phyloP scores from a whole-genome alignment of 1,140 invertebrate species.

The Leptonema lineaticorne region DNA sequence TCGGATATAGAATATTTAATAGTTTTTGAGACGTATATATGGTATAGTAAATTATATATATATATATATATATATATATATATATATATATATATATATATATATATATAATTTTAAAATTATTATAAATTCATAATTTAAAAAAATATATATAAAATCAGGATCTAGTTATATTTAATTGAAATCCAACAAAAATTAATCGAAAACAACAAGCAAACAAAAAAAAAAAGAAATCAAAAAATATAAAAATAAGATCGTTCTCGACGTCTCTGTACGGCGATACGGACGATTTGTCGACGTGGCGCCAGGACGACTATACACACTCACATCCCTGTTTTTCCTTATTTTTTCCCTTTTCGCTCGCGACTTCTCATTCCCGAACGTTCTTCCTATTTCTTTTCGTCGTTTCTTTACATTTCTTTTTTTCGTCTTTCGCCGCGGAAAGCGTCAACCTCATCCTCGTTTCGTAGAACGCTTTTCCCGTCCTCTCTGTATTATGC shows the following conservation, averaged over 20 bases:
- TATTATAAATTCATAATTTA: neutral
- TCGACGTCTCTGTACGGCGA: neutral
- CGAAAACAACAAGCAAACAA: too few relatives aligned
- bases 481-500: neutral
- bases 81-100: neutral
- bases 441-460: neutral
- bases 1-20: neutral
- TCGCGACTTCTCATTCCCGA: neutral
- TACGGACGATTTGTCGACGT: neutral
- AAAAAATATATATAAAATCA: neutral
- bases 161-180: too few relatives aligned
- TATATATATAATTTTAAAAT: neutral
- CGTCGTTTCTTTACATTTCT: neutral
- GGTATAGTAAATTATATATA: neutral
- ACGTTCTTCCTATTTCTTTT: neutral
- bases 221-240: too few relatives aligned
- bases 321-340: slow-evolving; percentile 15
- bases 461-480: neutral
- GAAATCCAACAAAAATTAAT: too few relatives aligned
- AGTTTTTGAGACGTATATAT: neutral
- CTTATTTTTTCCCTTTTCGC: neutral
- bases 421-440: neutral
- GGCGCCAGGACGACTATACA: slow-evolving; percentile 23
- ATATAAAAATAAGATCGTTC: too few relatives aligned
- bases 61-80: neutral